These are phyloP conservation scores for Threskiornis aethiopicus DNA, from an alignment of 2,797 vertebrate species.

Conservation along the genomic window DNA sequence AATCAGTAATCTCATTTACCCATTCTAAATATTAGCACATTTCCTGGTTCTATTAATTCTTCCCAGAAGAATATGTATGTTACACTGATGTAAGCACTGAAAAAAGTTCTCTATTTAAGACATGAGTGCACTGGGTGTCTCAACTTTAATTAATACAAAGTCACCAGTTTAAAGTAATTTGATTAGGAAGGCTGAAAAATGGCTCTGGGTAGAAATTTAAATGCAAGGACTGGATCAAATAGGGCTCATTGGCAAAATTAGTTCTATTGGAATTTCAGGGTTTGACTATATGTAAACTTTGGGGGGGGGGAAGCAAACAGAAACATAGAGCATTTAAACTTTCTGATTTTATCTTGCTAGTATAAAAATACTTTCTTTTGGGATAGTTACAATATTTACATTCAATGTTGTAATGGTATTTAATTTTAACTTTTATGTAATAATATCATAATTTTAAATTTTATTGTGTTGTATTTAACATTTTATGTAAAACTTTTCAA, in stretches of 20 bases:
- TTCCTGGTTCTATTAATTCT: background rate
- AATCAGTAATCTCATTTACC: constrained; percentile 24
- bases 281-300: background rate
- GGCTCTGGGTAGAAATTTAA: background rate
- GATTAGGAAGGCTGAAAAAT: background rate
- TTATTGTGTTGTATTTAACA: background rate
- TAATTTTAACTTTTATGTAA: background rate
- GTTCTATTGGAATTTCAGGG: background rate
- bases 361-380: background rate
- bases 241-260: background rate
- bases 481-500: background rate
- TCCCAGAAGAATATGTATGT: background rate
- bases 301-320: fast-evolving
- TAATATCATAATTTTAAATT: background rate
- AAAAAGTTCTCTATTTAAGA: background rate
- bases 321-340: background rate
- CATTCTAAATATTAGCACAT: constrained; percentile 28
- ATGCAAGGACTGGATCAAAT: background rate
- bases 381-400: background rate
- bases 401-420: background rate
- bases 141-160: background rate
- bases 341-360: background rate
- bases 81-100: background rate
- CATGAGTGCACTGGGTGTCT: background rate
- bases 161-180: background rate